A percentile compares a stretch with the other conserved stretches of the same genome.
Evolutionary conservation across 1,140 invertebrate species (phyloP).

Genomic region (Drosophila gunungcola): DNA sequence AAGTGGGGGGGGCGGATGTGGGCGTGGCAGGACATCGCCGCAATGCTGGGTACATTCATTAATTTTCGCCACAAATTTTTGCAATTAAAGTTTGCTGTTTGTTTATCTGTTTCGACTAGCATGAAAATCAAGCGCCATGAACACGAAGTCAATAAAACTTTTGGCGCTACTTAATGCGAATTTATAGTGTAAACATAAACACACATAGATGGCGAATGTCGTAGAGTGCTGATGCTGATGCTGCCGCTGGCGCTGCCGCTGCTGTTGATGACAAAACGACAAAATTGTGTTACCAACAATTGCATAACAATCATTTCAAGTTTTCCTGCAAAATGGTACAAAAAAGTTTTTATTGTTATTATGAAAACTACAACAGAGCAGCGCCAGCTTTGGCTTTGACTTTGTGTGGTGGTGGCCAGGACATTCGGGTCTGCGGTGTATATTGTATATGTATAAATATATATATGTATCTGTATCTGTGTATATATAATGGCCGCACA

Average conservation of each 20-base stretch:
- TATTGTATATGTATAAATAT: constrained; percentile 28
- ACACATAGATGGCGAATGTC: constrained; percentile 33
- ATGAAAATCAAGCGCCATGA: constrained; percentile 75
- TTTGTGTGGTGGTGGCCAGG: constrained; percentile 39
- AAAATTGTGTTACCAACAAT: constrained; percentile 84
- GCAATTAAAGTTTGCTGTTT: constrained; percentile 82
- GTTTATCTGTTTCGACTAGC: constrained; percentile 74
- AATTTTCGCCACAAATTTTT: constrained; percentile 82
- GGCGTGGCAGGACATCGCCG: neutral
- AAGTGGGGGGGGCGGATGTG: neutral
- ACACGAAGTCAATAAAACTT: constrained; percentile 82
- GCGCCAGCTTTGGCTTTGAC: constrained; percentile 32
- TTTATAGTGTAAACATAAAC: constrained; percentile 82
- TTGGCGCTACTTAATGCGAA: constrained; percentile 82
- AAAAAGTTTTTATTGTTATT: constrained; percentile 83
- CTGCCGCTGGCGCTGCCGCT: constrained; percentile 4
- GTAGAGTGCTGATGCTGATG: constrained; percentile 4
- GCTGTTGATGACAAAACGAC: constrained; percentile 68
- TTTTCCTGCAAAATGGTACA: constrained; percentile 81
- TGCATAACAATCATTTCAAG: constrained; percentile 84
- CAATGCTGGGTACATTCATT: constrained; percentile 62
- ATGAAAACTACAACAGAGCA: constrained; percentile 77
- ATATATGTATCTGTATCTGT: constrained; percentile 8
- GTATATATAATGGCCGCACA: constrained; percentile 73
- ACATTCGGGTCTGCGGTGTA: constrained; percentile 54